Base-by-base conservation (phyloP, 2,797 vertebrate genomes). In the Sebastes elongatus region DNA sequence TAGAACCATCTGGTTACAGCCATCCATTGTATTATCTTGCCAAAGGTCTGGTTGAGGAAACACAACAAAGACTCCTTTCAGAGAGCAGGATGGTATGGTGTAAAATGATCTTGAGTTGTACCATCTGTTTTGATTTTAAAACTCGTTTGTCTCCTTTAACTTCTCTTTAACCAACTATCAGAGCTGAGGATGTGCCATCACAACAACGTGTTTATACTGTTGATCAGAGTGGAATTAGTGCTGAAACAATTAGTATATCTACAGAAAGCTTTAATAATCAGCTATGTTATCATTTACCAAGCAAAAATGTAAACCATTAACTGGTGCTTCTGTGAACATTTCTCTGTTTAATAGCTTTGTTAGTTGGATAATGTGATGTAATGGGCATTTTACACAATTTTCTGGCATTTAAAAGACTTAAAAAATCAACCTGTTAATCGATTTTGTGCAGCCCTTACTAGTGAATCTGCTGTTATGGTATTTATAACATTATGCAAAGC, bases 11-110 rank as follows among this genome's bases (percentile, higher is more conserved):
- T 74, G 30, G 38, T 76, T 71, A 74, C 33, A 81, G 67, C 59
- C 42, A 46, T 30, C 61, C 57, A 76, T 80, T 83, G 83, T 82
- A 38, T 49, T 72, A 38, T 16, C n/a, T 20, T 20, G 9, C 7
- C 35, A 74, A 49, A 75, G n/a, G 77, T 69, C 49, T 55, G 5
- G 23, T 2, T 11, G 49, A 56, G 59, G 56, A 49, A 55, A 33
- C 27, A 6, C 16, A 76, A 88, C 79, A 90, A 86, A 86, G 85
- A 49, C 56, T 67, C 68, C 27, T 57, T 86, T 84, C 64, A 85
- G 61, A 74, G 4, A 56, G 63, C 52, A 55, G 22, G 76, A 76
- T 9, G 25, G 10, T 71, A 80, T 27, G 4, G 56, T 42, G 71
- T 78, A 76, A 87, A 88, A 68, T 25, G 52, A 87, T 69, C 72